Conservation (phyloP, 2,888 invertebrate species). For the Xestoiulus laeticollis region DNA sequence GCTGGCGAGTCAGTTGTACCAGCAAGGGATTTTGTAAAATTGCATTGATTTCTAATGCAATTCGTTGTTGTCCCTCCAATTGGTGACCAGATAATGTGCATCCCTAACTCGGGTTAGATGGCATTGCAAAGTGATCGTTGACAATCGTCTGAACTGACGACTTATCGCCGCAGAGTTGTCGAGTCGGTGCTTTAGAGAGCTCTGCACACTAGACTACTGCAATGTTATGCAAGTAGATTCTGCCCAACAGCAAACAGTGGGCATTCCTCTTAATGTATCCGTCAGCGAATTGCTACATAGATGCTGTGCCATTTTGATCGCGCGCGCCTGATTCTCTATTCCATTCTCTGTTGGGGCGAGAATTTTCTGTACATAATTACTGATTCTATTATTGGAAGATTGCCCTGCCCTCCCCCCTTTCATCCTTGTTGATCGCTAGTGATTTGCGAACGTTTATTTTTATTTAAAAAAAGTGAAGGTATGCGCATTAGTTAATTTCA, state of each 20-base stretch:
- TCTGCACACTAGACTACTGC: not conserved
- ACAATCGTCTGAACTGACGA: no score
- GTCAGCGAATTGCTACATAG: not conserved
- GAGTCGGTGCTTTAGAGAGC: not conserved
- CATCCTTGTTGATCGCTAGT: not conserved
- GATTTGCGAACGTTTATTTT: not conserved
- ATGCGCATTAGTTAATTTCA: not conserved
- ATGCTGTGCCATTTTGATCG: not conserved
- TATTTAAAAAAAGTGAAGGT: not conserved
- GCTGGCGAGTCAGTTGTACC: not conserved
- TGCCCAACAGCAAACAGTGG: not conserved
- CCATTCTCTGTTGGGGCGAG: not conserved
- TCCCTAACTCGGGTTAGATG: no score
- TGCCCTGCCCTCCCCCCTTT: not conserved
- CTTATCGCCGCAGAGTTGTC: not conserved
- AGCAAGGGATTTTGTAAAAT: not conserved
- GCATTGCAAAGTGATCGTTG: no score
- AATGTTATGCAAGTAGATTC: not conserved
- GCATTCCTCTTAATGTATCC: not conserved
- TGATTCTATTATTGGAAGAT: not conserved
- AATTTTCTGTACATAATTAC: not conserved
- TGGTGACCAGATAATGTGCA: no score
- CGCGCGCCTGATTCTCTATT: conserved; percentile 7
- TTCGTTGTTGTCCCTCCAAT: not conserved
- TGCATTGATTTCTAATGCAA: not conserved